phyloP scores from a whole-genome alignment of 2,888 invertebrate genomes.

The Ormyrus thymus region DNA sequence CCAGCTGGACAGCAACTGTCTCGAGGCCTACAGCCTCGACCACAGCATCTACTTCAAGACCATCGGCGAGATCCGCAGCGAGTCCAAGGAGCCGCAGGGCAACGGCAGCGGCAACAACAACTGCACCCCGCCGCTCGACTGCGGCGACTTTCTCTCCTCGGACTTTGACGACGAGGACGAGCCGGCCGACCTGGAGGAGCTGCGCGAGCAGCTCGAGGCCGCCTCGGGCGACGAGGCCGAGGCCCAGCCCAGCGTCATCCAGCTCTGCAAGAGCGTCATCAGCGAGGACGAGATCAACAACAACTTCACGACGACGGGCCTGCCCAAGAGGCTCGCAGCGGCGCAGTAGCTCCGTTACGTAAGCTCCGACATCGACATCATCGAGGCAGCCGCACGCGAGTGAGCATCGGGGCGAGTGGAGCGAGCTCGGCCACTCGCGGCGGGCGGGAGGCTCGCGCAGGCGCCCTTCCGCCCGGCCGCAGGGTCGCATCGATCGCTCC shows the following conservation, averaged over 20 bases:
- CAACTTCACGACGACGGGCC: conserved; percentile 29
- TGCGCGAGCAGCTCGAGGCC: conserved; percentile 34
- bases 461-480: conserved; percentile 10
- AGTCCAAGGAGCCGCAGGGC: neutral
- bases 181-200: conserved; percentile 55
- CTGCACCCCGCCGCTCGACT: conserved; percentile 40
- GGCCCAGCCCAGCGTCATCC: neutral
- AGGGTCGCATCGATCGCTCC: neutral
- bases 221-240: neutral
- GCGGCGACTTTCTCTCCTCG: conserved; percentile 51
- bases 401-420: neutral
- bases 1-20: conserved; percentile 67
- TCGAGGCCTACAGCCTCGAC: conserved; percentile 71
- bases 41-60: conserved; percentile 74
- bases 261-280: conserved; percentile 25
- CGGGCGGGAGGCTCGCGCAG: neutral
- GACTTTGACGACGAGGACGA: conserved; percentile 52
- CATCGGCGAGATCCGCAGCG: conserved; percentile 68
- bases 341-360: conserved; percentile 14
- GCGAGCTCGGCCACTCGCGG: neutral
- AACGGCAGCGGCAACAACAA: neutral
- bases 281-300: conserved; percentile 46
- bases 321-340: neutral
- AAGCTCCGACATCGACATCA: conserved; percentile 20
- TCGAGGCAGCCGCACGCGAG: neutral